Percentiles rank a stretch among this genome's conserved stretches.
These are phyloP conservation scores for Channa maculata DNA, from an alignment of 2,113 vertebrate species.

Conservation along the genomic window DNA sequence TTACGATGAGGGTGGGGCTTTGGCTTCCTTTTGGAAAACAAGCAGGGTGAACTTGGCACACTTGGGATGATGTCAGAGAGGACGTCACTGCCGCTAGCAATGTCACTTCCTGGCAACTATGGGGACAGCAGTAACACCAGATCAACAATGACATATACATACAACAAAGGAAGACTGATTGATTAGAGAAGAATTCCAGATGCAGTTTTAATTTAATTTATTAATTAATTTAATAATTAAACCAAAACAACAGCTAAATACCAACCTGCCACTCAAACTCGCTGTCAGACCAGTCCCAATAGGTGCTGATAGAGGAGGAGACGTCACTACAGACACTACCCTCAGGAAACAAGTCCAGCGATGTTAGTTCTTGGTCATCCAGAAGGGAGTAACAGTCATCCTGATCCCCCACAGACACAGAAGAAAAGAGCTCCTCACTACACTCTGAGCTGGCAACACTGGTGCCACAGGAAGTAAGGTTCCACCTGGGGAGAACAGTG, in stretches of 20 bases:
- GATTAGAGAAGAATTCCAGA: neutral
- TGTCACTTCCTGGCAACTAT: slow-evolving; percentile 96
- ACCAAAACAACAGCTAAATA: neutral
- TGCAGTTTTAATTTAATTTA: neutral
- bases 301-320: slow-evolving; percentile 98
- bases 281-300: slow-evolving; percentile 99
- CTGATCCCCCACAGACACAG: slow-evolving; percentile 96
- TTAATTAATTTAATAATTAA: neutral
- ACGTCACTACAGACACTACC: slow-evolving; percentile 99
- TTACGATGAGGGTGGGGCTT: slow-evolving; percentile 89
- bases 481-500: slow-evolving; percentile 86
- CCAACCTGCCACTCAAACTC: slow-evolving; percentile 99
- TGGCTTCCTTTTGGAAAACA: slow-evolving; percentile 93
- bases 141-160: neutral
- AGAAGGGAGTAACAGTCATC: slow-evolving; percentile 96
- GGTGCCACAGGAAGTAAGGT: slow-evolving; percentile 96
- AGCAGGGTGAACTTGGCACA: slow-evolving; percentile 94
- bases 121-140: slow-evolving; percentile 8
- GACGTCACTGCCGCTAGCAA: slow-evolving; percentile 96
- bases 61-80: slow-evolving; percentile 98
- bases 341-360: slow-evolving; percentile 96
- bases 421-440: slow-evolving; percentile 97
- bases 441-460: slow-evolving; percentile 98
- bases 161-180: neutral
- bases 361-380: slow-evolving; percentile 97